Conservation (phyloP, 2,113 vertebrate species). For the Tachycineta bicolor region DNA sequence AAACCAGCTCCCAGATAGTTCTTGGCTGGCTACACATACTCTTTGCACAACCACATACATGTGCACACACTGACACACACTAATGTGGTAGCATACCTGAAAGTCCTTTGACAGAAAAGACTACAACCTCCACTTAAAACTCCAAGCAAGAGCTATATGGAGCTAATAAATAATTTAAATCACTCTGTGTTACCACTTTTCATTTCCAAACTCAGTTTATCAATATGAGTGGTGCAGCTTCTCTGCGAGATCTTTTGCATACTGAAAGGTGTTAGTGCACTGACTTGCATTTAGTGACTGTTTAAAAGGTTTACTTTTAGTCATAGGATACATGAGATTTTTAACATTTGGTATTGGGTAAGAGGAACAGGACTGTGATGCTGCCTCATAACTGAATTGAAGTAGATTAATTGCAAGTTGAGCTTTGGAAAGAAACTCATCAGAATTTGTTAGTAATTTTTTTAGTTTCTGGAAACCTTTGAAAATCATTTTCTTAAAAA, state of each 20-base stretch:
- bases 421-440: background rate
- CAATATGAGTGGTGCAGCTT: background rate
- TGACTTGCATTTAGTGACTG: background rate
- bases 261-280: background rate
- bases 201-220: background rate
- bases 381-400: background rate
- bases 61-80: accelerated
- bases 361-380: background rate
- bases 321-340: background rate
- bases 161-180: background rate
- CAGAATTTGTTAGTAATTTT: background rate
- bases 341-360: background rate
- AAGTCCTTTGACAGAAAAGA: background rate
- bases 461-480: background rate
- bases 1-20: background rate
- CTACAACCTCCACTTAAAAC: background rate
- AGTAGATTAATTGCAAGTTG: background rate
- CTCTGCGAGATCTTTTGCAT: background rate
- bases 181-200: background rate
- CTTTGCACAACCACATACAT: background rate
- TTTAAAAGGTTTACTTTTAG: background rate
- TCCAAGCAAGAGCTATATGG: background rate
- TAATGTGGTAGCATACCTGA: background rate
- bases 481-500: background rate
- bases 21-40: background rate